phyloP scores from a whole-genome alignment of 2,888 invertebrate genomes.

The Himalopsyche anomala region DNA sequence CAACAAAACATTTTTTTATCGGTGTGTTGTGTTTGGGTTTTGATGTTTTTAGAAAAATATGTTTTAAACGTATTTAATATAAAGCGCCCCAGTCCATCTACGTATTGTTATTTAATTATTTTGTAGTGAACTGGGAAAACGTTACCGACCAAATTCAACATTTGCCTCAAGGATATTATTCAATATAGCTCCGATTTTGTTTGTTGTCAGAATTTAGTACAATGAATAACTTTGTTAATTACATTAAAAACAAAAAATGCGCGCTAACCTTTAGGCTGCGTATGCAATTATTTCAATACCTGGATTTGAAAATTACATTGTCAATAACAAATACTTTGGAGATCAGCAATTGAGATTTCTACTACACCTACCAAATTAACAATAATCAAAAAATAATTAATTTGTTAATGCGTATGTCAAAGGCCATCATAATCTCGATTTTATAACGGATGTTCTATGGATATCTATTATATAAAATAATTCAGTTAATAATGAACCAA shows the following conservation, averaged over 20 bases:
- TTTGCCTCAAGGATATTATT: constrained; percentile 17
- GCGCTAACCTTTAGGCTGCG: background rate
- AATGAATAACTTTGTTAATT: constrained; percentile 31
- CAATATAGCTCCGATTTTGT: background rate
- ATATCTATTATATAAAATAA: no score
- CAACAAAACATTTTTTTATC: no score
- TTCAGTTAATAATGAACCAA: no score
- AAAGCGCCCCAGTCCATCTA: no score
- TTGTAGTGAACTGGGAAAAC: background rate
- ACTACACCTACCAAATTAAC: no score
- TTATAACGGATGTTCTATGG: no score
- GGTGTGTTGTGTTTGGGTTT: no score
- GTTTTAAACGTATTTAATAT: no score
- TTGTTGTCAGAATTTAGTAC: constrained; percentile 11
- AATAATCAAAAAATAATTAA: no score
- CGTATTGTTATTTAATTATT: background rate
- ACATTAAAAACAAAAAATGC: constrained; percentile 6
- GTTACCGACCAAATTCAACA: background rate
- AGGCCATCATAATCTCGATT: no score
- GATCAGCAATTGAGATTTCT: background rate
- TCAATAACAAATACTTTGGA: constrained; percentile 11
- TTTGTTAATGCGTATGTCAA: no score
- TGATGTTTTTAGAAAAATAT: no score
- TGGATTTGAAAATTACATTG: constrained; percentile 8
- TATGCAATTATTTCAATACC: constrained; percentile 16